Conservation (phyloP, 2,113 vertebrate genomes). For the Nycticorax nycticorax region DNA sequence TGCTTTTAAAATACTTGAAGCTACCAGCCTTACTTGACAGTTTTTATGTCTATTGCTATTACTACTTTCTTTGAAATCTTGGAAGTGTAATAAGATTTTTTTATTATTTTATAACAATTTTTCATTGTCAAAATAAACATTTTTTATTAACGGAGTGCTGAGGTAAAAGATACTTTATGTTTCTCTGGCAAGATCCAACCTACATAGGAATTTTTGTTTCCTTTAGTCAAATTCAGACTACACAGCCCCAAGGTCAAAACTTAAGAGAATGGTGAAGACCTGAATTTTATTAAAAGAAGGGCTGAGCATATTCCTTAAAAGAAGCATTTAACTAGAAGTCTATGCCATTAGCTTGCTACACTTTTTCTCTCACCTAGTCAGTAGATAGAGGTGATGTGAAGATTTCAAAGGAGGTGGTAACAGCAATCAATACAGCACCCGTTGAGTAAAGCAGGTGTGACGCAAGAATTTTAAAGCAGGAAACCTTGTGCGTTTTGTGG, state of each 20-base stretch:
- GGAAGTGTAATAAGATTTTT: background rate
- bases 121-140: background rate
- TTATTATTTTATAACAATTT: background rate
- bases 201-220: background rate
- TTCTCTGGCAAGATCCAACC: background rate
- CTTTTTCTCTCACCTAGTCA: background rate
- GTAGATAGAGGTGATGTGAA: background rate
- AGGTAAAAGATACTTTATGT: background rate
- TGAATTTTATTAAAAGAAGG: background rate
- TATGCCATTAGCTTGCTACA: background rate
- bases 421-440: background rate
- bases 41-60: background rate
- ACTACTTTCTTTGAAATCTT: background rate
- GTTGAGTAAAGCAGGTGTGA: background rate
- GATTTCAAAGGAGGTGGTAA: background rate
- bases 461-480: background rate
- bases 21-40: background rate
- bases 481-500: background rate
- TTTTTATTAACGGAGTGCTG: background rate
- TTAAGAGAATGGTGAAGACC: background rate
- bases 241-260: background rate
- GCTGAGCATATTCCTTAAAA: background rate
- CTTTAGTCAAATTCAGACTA: background rate
- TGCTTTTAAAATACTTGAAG: background rate
- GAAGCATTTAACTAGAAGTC: background rate